Percentiles rank a stretch among this genome's conserved stretches.
These are phyloP conservation scores for Mimas tiliae DNA, from an alignment of 2,888 invertebrate species.

Conservation along the genomic window DNA sequence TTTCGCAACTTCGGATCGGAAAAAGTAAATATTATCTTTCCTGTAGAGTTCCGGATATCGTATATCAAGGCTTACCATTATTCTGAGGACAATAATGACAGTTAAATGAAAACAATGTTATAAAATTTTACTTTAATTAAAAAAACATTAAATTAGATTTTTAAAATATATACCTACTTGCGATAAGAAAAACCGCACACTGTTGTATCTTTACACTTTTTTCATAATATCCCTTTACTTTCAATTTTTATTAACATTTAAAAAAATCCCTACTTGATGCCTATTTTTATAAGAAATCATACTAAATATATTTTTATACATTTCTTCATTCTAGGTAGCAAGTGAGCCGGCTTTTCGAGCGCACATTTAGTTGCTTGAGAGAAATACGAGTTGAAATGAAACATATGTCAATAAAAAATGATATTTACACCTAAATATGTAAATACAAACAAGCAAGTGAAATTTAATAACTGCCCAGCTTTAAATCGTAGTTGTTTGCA, in stretches of 20 bases:
- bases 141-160: slow-evolving; percentile 12
- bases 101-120: slow-evolving; percentile 4
- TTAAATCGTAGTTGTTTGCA: slow-evolving; percentile 76
- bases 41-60: no score
- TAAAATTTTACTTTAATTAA: slow-evolving; percentile 7
- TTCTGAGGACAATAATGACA: neutral
- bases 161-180: neutral
- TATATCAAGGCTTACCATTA: neutral
- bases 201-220: neutral
- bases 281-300: no score
- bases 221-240: no score
- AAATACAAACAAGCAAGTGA: slow-evolving; percentile 38
- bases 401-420: slow-evolving; percentile 38
- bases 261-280: no score
- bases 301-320: no score
- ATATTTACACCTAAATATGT: slow-evolving; percentile 46
- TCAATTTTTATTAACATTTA: no score
- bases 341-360: neutral
- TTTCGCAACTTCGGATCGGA: no score
- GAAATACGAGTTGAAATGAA: slow-evolving; percentile 1
- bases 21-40: no score
- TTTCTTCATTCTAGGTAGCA: neutral
- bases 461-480: slow-evolving; percentile 71
- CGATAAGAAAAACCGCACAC: neutral
- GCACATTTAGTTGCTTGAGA: slow-evolving; percentile 1